Conservation (phyloP, 2,888 invertebrate species). For the Eupithecia subumbrata region DNA sequence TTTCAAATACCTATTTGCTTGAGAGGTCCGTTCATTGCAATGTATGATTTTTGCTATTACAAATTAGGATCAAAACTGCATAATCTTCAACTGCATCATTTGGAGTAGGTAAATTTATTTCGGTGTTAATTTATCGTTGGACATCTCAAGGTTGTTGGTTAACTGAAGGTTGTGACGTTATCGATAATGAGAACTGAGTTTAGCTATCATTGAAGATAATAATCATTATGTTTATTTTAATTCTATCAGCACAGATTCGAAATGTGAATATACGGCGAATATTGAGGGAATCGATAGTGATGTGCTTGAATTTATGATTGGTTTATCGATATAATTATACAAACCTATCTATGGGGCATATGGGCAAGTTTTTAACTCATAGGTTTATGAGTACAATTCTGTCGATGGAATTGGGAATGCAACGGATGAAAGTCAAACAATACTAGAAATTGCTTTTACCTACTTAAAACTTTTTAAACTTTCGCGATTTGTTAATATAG, state of each 20-base stretch:
- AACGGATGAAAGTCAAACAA: neutral
- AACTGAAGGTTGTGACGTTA: constrained; percentile 17
- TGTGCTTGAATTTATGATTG: neutral
- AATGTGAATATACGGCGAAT: neutral
- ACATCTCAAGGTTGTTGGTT: constrained; percentile 15
- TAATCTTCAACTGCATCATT: neutral
- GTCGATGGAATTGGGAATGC: neutral
- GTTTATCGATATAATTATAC: neutral
- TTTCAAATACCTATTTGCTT: neutral
- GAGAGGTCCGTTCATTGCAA: neutral
- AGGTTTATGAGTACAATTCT: neutral
- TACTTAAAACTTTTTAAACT: no score
- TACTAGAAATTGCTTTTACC: neutral
- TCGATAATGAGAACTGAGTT: constrained; percentile 4
- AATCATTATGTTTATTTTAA: neutral
- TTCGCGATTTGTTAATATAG: no score
- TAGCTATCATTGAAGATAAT: neutral
- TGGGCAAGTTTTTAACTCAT: neutral
- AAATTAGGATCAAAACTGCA: neutral
- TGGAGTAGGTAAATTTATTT: constrained; percentile 21
- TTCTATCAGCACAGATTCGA: neutral
- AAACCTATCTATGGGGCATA: neutral
- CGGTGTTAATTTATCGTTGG: constrained; percentile 4
- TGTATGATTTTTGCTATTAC: neutral
- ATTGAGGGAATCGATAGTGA: neutral